Evolutionary conservation across 2,888 invertebrate genomes (phyloP), one percentile per base, ranked within the genome.

Genomic region (Diloba caeruleocephala): DNA sequence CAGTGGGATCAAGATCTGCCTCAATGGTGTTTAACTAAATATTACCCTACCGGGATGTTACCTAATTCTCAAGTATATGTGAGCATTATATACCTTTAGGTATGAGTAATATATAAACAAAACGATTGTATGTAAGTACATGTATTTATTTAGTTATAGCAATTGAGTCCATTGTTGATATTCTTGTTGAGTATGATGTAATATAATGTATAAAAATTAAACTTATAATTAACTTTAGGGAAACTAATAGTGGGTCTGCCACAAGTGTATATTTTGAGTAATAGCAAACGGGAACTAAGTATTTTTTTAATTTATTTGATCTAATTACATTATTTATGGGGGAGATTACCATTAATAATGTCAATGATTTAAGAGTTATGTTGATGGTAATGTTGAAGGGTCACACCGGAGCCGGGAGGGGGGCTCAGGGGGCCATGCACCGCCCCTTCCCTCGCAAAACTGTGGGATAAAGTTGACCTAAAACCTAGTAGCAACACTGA

Each of bases 1-100:
- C 97, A 60, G 97, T 97, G 76, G 97, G 97, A 74, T 97, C 96
- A 78, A 96, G 96, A 86, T 96, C 96, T 77, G 94, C 96, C 70
- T 96, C 96, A 66, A 95, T 96, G 80, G 90, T 95, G 79, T 94
- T 95, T 60, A 95, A 95, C 85, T 95, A 80, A 86, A 66, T 61
- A 51, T 62, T 60, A 66, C 43, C n/a, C 42, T 54, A 46, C 62
- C n/a, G 33, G 32, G 34, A 63, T 74, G 78, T 76, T 78, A 78
- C 64, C 69, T 71, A 71, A 71, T 73, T 77, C 69, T 74, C 72
- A 71, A 62, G 44, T 54, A 48, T 67, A 61, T 70, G 37, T 71
- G 64, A 67, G 52, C 57, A 67, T 72, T 67, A 64, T 54, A 32
- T 70, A 71, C 71, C 55, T 45, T 29, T 57, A 70, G 66, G 59